These are phyloP conservation scores for Brachyalestes nurse DNA, from an alignment of 2,797 vertebrate genomes.

Conservation along the genomic window DNA sequence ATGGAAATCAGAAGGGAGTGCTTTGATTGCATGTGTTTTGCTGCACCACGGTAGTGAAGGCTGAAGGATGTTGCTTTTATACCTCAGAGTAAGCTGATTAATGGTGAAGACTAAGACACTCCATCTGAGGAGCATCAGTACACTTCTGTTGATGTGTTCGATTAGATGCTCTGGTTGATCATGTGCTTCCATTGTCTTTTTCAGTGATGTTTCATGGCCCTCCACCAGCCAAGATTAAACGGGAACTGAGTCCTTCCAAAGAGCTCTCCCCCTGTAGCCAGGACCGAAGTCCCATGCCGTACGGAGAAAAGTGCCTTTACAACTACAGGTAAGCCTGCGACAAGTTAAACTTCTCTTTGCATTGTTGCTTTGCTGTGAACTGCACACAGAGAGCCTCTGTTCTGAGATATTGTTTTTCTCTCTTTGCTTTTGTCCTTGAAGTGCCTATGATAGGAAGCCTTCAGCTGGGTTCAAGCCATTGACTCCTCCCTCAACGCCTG, in stretches of 20 bases:
- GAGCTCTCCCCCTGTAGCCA: constrained; percentile 91
- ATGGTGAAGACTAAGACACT: constrained; percentile 65
- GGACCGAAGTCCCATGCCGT: constrained; percentile 87
- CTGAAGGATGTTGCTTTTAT: constrained; percentile 64
- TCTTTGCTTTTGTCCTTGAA: constrained; percentile 61
- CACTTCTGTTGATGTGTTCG: constrained; percentile 69
- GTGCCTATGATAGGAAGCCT: constrained; percentile 97
- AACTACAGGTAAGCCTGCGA: constrained; percentile 89
- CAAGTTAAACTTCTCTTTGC: not conserved
- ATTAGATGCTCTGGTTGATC: constrained; percentile 50
- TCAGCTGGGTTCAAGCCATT: constrained; percentile 92
- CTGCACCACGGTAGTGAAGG: constrained; percentile 60
- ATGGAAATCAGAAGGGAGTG: constrained; percentile 63
- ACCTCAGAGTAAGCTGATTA: constrained; percentile 66
- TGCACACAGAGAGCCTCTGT: not conserved
- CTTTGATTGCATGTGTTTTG: constrained; percentile 71
- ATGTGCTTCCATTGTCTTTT: constrained; percentile 42
- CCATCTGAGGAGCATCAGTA: constrained; percentile 51
- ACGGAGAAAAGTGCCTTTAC: constrained; percentile 99
- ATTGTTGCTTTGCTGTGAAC: not conserved
- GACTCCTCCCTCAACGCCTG: constrained; percentile 89
- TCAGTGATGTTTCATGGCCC: constrained; percentile 96
- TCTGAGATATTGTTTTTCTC: not conserved
- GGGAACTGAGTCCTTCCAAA: constrained; percentile 89
- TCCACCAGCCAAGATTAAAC: constrained; percentile 92